phyloP scores from a whole-genome alignment of 2,113 vertebrate genomes.

The Phrynosoma blainvillii region DNA sequence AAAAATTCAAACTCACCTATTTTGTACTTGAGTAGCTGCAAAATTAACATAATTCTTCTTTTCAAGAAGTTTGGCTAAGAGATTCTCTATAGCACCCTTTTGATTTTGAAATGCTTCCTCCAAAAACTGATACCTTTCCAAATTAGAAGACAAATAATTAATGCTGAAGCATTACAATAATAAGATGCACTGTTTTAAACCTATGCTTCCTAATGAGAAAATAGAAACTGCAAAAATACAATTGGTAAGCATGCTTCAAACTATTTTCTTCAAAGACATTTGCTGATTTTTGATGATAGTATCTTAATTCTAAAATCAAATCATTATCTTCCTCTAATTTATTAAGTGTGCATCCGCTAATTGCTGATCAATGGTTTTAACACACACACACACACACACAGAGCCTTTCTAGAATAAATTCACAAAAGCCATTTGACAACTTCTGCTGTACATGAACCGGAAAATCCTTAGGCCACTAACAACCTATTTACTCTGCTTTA shows the following conservation, averaged over 20 bases:
- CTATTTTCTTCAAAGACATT: background rate
- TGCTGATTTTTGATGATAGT: background rate
- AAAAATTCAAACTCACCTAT: constrained; percentile 79
- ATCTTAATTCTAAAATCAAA: background rate
- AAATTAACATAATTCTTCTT: constrained; percentile 97
- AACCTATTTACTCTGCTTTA: no score
- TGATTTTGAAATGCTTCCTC: constrained; percentile 99
- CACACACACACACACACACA: background rate
- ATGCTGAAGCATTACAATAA: constrained; percentile 7
- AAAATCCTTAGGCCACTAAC: background rate
- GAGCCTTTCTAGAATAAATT: background rate
- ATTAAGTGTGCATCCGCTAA: background rate
- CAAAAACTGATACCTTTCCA: constrained; percentile 93
- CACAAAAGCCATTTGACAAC: background rate
- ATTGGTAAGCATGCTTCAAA: background rate
- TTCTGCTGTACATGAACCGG: background rate
- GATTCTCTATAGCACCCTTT: constrained; percentile 93
- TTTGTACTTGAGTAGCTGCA: constrained; percentile 94
- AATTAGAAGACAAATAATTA: constrained; percentile 42
- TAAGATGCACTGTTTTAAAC: background rate
- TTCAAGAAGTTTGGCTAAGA: constrained; percentile 93
- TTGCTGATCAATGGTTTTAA: background rate
- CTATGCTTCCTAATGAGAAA: background rate
- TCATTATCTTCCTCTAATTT: background rate
- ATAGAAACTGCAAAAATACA: background rate